Conservation (phyloP, 1,140 invertebrate species). For the Musca domestica region DNA sequence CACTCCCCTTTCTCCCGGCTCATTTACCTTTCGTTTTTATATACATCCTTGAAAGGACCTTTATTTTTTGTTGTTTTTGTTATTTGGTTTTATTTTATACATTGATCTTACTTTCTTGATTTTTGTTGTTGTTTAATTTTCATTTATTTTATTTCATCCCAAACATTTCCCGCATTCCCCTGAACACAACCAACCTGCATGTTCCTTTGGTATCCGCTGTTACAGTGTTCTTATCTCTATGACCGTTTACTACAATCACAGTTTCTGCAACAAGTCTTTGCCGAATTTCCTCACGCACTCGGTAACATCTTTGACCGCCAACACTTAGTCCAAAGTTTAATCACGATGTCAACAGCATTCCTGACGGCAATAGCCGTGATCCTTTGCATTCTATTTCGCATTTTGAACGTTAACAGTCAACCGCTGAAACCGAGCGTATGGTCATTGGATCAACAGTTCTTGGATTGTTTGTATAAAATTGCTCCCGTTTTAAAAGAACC, state of each 20-base stretch:
- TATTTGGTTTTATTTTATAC: neutral
- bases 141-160: constrained; percentile 7
- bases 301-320: constrained; percentile 14
- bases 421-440: constrained; percentile 71
- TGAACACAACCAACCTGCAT: neutral
- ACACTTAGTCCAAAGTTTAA: constrained; percentile 23
- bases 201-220: constrained; percentile 18
- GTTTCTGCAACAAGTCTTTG: constrained; percentile 24
- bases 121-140: neutral
- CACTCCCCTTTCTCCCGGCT: no score
- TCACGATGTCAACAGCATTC: constrained; percentile 71
- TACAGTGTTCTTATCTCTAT: constrained; percentile 26
- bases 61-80: neutral
- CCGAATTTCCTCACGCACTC: constrained; percentile 24
- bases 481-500: constrained; percentile 73
- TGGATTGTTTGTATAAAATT: constrained; percentile 72
- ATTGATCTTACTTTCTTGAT: no score
- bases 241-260: constrained; percentile 26
- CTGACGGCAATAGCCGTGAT: constrained; percentile 74
- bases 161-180: neutral
- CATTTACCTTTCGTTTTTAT: no score
- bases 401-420: constrained; percentile 78
- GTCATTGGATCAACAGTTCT: constrained; percentile 71
- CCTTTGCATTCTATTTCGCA: constrained; percentile 74
- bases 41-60: neutral